Evolutionary conservation across 2,113 vertebrate species (phyloP).

Genomic region (Micromys minutus): DNA sequence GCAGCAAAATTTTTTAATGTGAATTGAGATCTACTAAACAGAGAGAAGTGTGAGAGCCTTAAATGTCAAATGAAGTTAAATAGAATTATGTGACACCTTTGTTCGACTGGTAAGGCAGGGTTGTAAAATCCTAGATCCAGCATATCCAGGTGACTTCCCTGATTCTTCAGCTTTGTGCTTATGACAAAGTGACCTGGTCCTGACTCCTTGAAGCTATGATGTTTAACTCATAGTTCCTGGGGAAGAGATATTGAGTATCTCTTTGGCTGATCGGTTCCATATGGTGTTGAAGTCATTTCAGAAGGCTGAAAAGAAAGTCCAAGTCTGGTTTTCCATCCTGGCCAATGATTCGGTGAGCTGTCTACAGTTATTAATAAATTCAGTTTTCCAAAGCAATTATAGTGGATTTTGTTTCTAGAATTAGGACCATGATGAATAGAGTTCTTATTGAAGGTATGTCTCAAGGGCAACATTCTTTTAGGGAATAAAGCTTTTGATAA

Average conservation of each 20-base stretch:
- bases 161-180: neutral
- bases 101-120: neutral
- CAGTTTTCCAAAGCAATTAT: neutral
- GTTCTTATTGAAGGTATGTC: neutral
- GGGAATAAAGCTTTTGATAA: neutral
- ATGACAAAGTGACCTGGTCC: neutral
- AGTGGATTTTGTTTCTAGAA: neutral
- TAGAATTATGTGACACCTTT: neutral
- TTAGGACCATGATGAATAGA: neutral
- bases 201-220: neutral
- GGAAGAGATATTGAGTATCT: neutral
- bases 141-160: neutral
- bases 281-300: neutral
- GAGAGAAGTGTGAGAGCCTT: neutral
- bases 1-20: neutral
- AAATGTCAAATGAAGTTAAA: neutral
- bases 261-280: neutral
- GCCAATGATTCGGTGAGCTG: neutral
- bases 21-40: neutral
- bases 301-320: neutral
- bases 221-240: neutral
- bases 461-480: slow-evolving; percentile 1
- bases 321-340: neutral
- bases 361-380: neutral
- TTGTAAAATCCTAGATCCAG: neutral